A percentile compares a stretch with the other conserved stretches of the same genome.
phyloP scores from a whole-genome alignment of 1,140 invertebrate species.

The Tenebrio molitor region DNA sequence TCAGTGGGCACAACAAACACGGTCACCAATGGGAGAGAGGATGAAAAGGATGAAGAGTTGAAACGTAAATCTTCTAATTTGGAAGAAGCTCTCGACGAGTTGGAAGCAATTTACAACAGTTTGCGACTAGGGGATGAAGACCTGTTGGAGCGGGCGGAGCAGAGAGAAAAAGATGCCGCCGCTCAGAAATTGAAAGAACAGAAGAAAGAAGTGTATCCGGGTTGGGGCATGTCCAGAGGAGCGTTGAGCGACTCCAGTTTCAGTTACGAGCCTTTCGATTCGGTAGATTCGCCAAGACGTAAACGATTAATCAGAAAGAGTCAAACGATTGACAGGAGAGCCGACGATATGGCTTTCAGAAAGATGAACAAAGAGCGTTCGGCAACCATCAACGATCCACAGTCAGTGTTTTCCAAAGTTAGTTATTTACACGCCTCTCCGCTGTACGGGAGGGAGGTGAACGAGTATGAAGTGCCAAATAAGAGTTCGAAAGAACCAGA shows the following conservation, averaged over 20 bases:
- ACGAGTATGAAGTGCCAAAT: slow-evolving; percentile 66
- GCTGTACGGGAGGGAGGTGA: slow-evolving; percentile 67
- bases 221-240: slow-evolving; percentile 51
- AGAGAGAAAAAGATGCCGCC: slow-evolving; percentile 76
- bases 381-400: slow-evolving; percentile 70
- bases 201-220: slow-evolving; percentile 50
- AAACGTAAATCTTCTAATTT: slow-evolving; percentile 76
- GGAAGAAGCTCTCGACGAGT: slow-evolving; percentile 87
- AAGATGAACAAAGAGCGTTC: slow-evolving; percentile 74
- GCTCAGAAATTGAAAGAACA: slow-evolving; percentile 55
- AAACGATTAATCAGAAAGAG: slow-evolving; percentile 64
- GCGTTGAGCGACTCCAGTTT: slow-evolving; percentile 63
- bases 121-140: slow-evolving; percentile 86
- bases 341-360: slow-evolving; percentile 86
- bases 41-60: slow-evolving; percentile 47
- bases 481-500: slow-evolving; percentile 85
- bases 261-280: slow-evolving; percentile 63
- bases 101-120: slow-evolving; percentile 92
- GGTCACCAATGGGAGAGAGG: background rate
- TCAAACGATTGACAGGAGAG: slow-evolving; percentile 73
- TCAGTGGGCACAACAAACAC: background rate
- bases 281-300: slow-evolving; percentile 55
- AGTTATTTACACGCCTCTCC: slow-evolving; percentile 82
- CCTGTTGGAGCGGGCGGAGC: slow-evolving; percentile 81
- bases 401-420: slow-evolving; percentile 73